Evolutionary conservation across 2,888 invertebrate species (phyloP).

Genomic region (Pseudococcus viburni): DNA sequence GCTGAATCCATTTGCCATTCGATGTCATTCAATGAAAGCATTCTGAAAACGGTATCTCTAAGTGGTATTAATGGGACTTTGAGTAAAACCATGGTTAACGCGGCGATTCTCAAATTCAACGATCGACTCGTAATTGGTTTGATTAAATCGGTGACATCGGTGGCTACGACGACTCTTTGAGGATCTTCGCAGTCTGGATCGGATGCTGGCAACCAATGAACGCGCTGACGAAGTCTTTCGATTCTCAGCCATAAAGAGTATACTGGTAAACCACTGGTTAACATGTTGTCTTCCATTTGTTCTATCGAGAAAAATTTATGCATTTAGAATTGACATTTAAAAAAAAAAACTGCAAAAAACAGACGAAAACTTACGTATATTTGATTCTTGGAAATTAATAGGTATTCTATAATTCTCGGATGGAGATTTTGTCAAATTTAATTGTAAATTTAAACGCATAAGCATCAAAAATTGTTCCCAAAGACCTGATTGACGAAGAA

Average conservation of each 20-base stretch:
- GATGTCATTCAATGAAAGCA: conserved; percentile 67
- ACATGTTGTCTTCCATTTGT: conserved; percentile 77
- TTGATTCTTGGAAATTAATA: conserved; percentile 72
- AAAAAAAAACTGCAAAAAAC: background rate
- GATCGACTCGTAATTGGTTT: conserved; percentile 77
- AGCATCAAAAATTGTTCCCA: conserved; percentile 84
- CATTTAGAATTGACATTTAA: background rate
- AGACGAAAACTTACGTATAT: conserved; percentile 70
- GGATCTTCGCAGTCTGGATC: conserved; percentile 75
- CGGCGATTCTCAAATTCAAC: conserved; percentile 76
- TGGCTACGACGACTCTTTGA: conserved; percentile 78
- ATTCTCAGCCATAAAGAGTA: conserved; percentile 83
- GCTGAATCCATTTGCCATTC: conserved; percentile 68
- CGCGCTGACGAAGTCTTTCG: conserved; percentile 81
- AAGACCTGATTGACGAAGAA: conserved; percentile 80
- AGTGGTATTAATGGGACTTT: conserved; percentile 71
- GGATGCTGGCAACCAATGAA: conserved; percentile 78
- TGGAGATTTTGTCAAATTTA: conserved; percentile 75
- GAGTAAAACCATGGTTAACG: conserved; percentile 75
- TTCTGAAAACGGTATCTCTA: conserved; percentile 67
- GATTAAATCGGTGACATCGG: conserved; percentile 79
- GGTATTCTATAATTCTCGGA: conserved; percentile 68
- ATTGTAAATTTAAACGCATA: conserved; percentile 78
- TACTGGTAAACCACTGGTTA: conserved; percentile 79
- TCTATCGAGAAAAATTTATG: conserved; percentile 70